phyloP scores from a whole-genome alignment of 2,888 invertebrate species.

The Phyto melanocephala region DNA sequence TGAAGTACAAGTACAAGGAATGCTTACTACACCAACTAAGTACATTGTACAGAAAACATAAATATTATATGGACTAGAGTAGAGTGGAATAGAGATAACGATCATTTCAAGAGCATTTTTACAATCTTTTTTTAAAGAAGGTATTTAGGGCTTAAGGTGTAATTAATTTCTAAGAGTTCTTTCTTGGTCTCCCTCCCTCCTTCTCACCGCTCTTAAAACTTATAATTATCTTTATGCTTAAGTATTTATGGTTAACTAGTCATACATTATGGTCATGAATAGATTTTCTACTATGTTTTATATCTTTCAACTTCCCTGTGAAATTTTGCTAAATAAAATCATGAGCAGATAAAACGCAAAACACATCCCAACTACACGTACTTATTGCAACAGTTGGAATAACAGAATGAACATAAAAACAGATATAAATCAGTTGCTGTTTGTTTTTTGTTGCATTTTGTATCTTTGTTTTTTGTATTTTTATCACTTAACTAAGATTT shows the following conservation, averaged over 20 bases:
- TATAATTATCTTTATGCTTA: neutral
- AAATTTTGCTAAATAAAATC: slow-evolving; percentile 43
- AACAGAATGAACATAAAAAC: slow-evolving; percentile 43
- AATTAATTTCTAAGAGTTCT: slow-evolving; percentile 16
- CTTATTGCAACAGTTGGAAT: slow-evolving; percentile 41
- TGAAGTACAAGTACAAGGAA: no score
- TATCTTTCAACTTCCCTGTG: slow-evolving; percentile 47
- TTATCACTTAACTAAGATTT: slow-evolving; percentile 61
- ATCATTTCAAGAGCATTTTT: neutral
- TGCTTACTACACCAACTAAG: no score
- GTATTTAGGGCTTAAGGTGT: slow-evolving; percentile 39
- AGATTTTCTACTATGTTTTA: neutral
- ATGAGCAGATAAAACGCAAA: slow-evolving; percentile 32
- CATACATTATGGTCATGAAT: slow-evolving; percentile 36
- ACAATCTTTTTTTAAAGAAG: neutral
- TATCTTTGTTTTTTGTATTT: slow-evolving; percentile 26
- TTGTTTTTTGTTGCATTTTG: neutral
- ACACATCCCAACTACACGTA: neutral
- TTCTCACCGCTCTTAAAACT: no score
- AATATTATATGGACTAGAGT: neutral
- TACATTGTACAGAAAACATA: neutral
- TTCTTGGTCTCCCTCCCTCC: neutral
- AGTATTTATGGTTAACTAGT: slow-evolving; percentile 38
- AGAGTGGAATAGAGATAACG: neutral
- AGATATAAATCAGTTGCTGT: slow-evolving; percentile 55